phyloP scores from a whole-genome alignment of 92 coral and sea anemone genomes.

The Diadumene lineata region DNA sequence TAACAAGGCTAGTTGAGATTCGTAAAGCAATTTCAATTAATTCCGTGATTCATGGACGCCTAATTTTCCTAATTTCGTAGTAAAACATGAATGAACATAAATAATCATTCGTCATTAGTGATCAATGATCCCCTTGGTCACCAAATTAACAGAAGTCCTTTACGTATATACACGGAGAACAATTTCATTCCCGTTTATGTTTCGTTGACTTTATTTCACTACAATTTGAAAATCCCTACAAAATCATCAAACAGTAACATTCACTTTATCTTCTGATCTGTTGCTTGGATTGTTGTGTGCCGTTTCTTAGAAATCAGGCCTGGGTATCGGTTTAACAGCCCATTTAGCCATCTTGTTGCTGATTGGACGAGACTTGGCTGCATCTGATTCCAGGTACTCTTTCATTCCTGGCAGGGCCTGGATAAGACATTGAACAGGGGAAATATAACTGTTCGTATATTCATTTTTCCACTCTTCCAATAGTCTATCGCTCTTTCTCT shows the following conservation, averaged over 20 bases:
- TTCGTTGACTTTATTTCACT: no score
- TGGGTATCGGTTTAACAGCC: constrained; percentile 67
- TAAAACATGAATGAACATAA: no score
- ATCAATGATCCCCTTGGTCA: no score
- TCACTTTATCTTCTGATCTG: background rate
- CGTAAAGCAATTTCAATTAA: no score
- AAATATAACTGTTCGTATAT: background rate
- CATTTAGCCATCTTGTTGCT: constrained; percentile 79
- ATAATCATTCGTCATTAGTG: no score
- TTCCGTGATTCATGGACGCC: no score
- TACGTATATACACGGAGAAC: no score
- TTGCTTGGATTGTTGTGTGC: background rate
- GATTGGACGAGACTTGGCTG: constrained; percentile 53
- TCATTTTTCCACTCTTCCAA: background rate
- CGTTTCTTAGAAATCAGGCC: constrained; percentile 33
- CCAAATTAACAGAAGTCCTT: no score
- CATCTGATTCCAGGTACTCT: constrained; percentile 55
- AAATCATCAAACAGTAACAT: background rate
- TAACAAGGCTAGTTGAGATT: no score
- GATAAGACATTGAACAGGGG: background rate
- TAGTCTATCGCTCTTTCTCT: background rate
- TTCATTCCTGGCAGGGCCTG: constrained; percentile 66
- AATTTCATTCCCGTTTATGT: no score
- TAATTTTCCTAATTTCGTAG: no score
- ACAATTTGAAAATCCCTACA: no score